Evolutionary conservation across 2,113 vertebrate species (phyloP).

Genomic region (Epinephelus lanceolatus): DNA sequence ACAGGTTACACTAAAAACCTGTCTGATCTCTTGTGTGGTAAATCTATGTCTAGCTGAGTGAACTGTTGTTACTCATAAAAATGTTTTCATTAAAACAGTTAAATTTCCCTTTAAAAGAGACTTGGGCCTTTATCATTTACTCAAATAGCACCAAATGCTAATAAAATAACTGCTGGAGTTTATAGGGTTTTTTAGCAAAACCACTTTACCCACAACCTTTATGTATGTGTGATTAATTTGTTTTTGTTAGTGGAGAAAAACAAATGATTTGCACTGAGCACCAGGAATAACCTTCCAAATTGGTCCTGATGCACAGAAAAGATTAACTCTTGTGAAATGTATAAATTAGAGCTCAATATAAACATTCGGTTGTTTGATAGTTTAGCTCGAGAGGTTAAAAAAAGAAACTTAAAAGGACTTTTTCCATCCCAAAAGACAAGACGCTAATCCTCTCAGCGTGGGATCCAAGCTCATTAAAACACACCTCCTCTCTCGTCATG

Average conservation of each 20-base stretch:
- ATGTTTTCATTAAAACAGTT: too few species aligned
- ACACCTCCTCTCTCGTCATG: constrained; percentile 50
- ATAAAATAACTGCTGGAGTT: background rate
- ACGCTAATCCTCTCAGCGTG: constrained; percentile 74
- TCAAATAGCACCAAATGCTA: background rate
- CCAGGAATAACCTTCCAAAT: background rate
- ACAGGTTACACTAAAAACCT: background rate
- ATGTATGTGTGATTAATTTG: background rate
- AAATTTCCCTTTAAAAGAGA: too few species aligned
- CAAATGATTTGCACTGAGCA: background rate
- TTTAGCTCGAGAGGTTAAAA: constrained; percentile 2
- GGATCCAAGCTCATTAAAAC: constrained; percentile 76
- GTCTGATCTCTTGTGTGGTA: too few species aligned
- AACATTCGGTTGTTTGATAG: constrained; percentile 23
- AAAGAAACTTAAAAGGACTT: constrained; percentile 26
- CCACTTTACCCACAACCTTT: background rate
- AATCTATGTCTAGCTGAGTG: too few species aligned
- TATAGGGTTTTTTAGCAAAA: background rate
- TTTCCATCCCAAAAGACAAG: constrained; percentile 56
- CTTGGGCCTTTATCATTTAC: background rate
- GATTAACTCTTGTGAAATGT: background rate
- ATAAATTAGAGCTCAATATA: constrained; percentile 13
- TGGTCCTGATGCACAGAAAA: background rate
- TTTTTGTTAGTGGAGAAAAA: background rate
- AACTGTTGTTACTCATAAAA: too few species aligned